Conservation (phyloP, 2,113 vertebrate genomes). For the Tenebrosternarchus preto region DNA sequence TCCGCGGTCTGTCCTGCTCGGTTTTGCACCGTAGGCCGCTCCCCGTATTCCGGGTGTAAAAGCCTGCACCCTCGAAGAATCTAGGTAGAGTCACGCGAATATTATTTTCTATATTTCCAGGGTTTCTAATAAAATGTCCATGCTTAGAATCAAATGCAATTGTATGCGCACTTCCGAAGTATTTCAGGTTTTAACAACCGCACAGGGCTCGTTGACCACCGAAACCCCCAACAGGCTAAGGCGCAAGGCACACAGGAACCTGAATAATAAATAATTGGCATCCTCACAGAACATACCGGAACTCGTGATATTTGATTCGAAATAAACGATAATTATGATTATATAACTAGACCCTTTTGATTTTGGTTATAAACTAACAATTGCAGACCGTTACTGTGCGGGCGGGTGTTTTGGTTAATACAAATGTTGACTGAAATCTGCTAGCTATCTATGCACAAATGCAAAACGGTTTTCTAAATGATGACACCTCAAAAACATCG, state of each 20-base stretch:
- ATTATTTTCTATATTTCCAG: no score
- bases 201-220: conserved; percentile 43
- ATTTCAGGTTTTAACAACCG: conserved; percentile 33
- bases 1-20: conserved; percentile 39
- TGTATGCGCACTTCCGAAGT: neutral
- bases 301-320: conserved; percentile 31
- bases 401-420: neutral
- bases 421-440: neutral
- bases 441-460: neutral
- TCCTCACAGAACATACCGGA: conserved; percentile 59
- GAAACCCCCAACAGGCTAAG: conserved; percentile 35
- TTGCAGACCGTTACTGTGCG: neutral
- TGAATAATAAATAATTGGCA: conserved; percentile 70
- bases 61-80: neutral
- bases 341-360: neutral
- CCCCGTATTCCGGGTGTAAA: neutral
- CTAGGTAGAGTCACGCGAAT: neutral
- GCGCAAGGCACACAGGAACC: conserved; percentile 67
- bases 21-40: conserved; percentile 38
- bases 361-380: neutral
- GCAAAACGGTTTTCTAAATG: no score
- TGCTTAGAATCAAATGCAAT: neutral
- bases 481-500: neutral
- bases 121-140: neutral
- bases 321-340: neutral